A percentile compares a stretch with the other conserved stretches of the same genome.
Evolutionary conservation across 2,888 invertebrate species (phyloP).

Genomic region (Cepaea hortensis): DNA sequence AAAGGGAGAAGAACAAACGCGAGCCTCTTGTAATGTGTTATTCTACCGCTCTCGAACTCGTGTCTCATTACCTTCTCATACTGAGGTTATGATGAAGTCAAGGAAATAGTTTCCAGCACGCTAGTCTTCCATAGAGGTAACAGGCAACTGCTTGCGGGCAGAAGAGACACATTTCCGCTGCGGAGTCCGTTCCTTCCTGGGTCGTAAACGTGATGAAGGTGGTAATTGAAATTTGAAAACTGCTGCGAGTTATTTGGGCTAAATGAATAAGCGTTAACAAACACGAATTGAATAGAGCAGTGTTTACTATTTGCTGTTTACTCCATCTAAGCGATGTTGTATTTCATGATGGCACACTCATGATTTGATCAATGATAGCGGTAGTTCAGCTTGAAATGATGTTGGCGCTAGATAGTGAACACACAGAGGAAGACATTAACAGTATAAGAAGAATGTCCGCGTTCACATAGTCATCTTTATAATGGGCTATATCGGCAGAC

Average conservation of each 20-base stretch:
- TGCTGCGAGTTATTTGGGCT: constrained; percentile 33
- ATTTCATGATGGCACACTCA: background rate
- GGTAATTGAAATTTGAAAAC: constrained; percentile 46
- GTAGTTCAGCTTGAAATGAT: no score
- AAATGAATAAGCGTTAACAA: constrained; percentile 45
- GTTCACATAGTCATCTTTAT: no score
- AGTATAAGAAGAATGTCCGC: no score
- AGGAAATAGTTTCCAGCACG: constrained; percentile 40
- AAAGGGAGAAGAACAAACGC: constrained; percentile 41
- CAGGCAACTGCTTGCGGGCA: constrained; percentile 29
- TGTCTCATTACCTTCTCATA: constrained; percentile 35
- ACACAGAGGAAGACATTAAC: no score
- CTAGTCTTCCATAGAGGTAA: constrained; percentile 4
- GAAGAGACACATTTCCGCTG: constrained; percentile 44
- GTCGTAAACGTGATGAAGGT: constrained; percentile 33
- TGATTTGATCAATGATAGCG: constrained; percentile 3
- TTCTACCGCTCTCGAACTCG: constrained; percentile 28
- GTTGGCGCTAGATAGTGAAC: no score
- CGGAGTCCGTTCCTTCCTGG: constrained; percentile 33
- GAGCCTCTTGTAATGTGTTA: constrained; percentile 40
- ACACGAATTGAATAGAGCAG: background rate
- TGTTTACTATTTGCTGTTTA: constrained; percentile 12
- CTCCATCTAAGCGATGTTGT: background rate
- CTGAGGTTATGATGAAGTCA: background rate
- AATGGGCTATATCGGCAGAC: no score